These are phyloP conservation scores for Alsophila aescularia DNA, from an alignment of 2,888 invertebrate species.

Conservation along the genomic window DNA sequence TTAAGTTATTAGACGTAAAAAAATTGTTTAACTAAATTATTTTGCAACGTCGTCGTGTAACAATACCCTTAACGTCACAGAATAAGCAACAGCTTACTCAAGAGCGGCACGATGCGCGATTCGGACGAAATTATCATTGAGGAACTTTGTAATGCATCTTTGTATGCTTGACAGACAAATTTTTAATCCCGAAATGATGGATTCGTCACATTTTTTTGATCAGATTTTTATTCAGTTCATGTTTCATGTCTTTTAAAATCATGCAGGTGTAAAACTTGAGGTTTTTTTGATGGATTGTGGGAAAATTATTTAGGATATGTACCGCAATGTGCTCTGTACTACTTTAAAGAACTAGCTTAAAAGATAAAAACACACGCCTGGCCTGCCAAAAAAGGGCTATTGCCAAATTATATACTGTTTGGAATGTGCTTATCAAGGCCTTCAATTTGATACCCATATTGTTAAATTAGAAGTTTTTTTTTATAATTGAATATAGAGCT, in stretches of 20 bases:
- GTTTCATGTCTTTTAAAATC: slow-evolving; percentile 14
- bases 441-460: too few relatives aligned
- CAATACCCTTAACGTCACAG: neutral
- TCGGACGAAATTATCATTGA: neutral
- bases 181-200: slow-evolving; percentile 53
- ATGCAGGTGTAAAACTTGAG: slow-evolving; percentile 46
- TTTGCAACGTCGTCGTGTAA: too few relatives aligned
- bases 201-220: slow-evolving; percentile 42
- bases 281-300: slow-evolving; percentile 45
- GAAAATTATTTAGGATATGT: slow-evolving; percentile 20
- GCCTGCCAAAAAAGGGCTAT: too few relatives aligned
- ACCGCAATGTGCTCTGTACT: too few relatives aligned
- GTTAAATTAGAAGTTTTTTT: too few relatives aligned
- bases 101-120: neutral
- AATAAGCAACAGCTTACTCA: neutral
- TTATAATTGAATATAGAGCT: too few relatives aligned
- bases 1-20: too few relatives aligned
- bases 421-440: too few relatives aligned
- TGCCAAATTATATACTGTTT: too few relatives aligned
- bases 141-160: neutral
- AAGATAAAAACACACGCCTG: too few relatives aligned
- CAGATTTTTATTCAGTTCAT: slow-evolving; percentile 16
- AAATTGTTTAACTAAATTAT: too few relatives aligned
- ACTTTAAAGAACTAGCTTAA: too few relatives aligned
- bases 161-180: slow-evolving; percentile 49